phyloP scores from a whole-genome alignment of 2,888 invertebrate species.

The Tipula helvola region DNA sequence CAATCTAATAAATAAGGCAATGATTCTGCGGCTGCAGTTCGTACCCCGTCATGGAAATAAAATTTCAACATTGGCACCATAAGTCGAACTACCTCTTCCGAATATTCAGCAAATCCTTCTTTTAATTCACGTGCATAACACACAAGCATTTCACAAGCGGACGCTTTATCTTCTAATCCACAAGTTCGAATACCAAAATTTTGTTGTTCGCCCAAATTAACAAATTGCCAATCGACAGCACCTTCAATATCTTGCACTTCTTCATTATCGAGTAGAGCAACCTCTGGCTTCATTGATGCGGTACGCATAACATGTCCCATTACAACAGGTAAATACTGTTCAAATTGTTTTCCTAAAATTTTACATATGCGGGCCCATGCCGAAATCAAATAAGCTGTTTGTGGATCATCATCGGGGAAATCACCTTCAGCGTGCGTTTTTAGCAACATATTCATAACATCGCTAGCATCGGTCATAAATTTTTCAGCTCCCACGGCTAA shows the following conservation, averaged over 20 bases:
- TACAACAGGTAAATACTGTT: conserved; percentile 78
- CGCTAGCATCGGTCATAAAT: conserved; percentile 83
- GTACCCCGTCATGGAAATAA: conserved; percentile 77
- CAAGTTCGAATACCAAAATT: conserved; percentile 85
- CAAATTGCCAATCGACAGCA: conserved; percentile 82
- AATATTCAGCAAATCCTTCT: conserved; percentile 48
- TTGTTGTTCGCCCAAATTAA: conserved; percentile 80
- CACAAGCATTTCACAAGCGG: conserved; percentile 87
- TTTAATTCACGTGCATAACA: conserved; percentile 85
- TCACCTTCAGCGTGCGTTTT: conserved; percentile 79
- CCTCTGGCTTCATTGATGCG: conserved; percentile 80
- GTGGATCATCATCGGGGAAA: conserved; percentile 89
- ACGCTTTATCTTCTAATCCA: conserved; percentile 82
- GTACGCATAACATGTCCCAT: conserved; percentile 84
- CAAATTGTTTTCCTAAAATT: conserved; percentile 67
- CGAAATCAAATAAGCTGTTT: conserved; percentile 93
- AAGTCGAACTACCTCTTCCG: conserved; percentile 63
- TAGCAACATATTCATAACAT: conserved; percentile 89
- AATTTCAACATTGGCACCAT: conserved; percentile 81
- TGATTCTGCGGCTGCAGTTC: conserved; percentile 77
- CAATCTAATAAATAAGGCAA: conserved; percentile 75
- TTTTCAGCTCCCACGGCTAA: conserved; percentile 69
- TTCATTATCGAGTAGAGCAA: conserved; percentile 71
- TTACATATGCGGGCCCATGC: conserved; percentile 99
- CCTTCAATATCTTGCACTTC: conserved; percentile 67